Evolutionary conservation across 2,797 vertebrate species (phyloP).

Genomic region (Sciaenops ocellatus): DNA sequence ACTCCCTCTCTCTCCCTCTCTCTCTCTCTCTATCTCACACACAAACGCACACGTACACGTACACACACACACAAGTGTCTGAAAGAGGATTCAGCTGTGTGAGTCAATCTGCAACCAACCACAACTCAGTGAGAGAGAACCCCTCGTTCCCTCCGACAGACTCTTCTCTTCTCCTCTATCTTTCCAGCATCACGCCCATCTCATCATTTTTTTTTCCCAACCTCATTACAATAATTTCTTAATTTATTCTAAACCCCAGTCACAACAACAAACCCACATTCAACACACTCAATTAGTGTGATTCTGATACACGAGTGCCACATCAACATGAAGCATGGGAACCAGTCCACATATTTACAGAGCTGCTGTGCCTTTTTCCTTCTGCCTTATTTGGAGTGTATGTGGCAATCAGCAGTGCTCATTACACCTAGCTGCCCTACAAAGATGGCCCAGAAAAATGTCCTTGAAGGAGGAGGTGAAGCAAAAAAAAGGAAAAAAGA

Average conservation of each 20-base stretch:
- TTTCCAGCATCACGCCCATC: slow-evolving; percentile 66
- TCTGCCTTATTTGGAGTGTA: slow-evolving; percentile 48
- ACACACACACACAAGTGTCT: slow-evolving; percentile 58
- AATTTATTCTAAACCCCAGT: slow-evolving; percentile 75
- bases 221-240: slow-evolving; percentile 80
- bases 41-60: slow-evolving; percentile 9
- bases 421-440: slow-evolving; percentile 76
- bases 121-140: slow-evolving; percentile 54
- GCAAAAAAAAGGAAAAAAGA: not conserved
- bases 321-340: slow-evolving; percentile 47
- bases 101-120: slow-evolving; percentile 74
- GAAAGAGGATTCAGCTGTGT: slow-evolving; percentile 80
- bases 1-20: slow-evolving; percentile 20
- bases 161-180: slow-evolving; percentile 58
- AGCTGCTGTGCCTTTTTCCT: slow-evolving; percentile 9
- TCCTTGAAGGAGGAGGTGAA: slow-evolving; percentile 66
- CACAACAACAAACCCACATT: slow-evolving; percentile 76
- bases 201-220: slow-evolving; percentile 63
- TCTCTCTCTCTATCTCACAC: slow-evolving; percentile 6
- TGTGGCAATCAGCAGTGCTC: slow-evolving; percentile 72
- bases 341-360: slow-evolving; percentile 41
- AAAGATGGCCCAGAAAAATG: slow-evolving; percentile 77
- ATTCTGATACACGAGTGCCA: slow-evolving; percentile 63
- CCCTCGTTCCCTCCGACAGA: slow-evolving; percentile 52
- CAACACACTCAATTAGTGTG: slow-evolving; percentile 65